Conservation (phyloP, 2,113 vertebrate genomes). For the Rhinoptilus africanus region DNA sequence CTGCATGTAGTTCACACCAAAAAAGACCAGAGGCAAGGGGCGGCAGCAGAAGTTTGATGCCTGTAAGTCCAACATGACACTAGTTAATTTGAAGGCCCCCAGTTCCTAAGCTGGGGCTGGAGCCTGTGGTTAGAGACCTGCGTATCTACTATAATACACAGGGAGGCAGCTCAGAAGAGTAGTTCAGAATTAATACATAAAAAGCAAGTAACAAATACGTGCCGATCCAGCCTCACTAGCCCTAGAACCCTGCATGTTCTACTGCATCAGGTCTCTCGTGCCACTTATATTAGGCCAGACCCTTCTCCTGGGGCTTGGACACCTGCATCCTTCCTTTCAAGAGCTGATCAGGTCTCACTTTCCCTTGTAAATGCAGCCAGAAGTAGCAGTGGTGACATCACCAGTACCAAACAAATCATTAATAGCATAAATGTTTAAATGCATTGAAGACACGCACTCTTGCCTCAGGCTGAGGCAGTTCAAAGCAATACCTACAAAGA, state of each 20-base stretch:
- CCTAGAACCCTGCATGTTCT: background rate
- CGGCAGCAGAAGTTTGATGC: background rate
- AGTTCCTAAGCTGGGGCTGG: background rate
- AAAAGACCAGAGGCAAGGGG: background rate
- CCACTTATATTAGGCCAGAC: background rate
- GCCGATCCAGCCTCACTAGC: background rate
- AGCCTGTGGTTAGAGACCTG: background rate
- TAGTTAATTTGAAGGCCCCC: background rate
- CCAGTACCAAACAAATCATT: background rate
- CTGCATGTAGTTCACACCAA: background rate
- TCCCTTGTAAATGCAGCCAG: background rate
- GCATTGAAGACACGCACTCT: background rate
- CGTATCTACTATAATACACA: background rate
- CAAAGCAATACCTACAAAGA: background rate
- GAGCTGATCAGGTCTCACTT: background rate
- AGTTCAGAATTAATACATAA: background rate
- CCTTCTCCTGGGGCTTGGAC: background rate
- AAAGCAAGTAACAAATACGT: background rate
- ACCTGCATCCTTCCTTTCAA: background rate
- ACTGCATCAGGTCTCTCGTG: background rate
- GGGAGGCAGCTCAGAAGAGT: background rate
- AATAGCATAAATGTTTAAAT: background rate
- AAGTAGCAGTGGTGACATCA: background rate
- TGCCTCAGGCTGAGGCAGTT: background rate
- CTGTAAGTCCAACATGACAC: background rate